Percentiles rank a stretch among this genome's conserved stretches.
Conservation (phyloP, 2,797 vertebrate genomes). For the Coccyzus lansbergi region DNA sequence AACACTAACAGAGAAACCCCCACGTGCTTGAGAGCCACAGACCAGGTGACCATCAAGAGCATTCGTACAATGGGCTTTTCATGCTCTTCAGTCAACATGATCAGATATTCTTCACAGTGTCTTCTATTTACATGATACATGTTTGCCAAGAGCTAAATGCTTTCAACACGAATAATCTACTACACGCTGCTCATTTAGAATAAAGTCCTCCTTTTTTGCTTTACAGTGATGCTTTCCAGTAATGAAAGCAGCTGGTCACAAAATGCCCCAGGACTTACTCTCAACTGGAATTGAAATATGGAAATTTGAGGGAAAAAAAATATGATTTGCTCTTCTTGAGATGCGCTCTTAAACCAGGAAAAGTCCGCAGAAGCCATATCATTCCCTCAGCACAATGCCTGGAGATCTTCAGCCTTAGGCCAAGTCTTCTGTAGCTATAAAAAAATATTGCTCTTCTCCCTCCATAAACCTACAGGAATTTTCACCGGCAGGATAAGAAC, state of each 20-base stretch:
- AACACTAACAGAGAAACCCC: neutral
- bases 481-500: neutral
- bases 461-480: neutral
- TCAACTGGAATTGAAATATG: neutral
- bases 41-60: neutral
- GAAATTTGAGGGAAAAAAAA: neutral
- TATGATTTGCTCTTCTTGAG: neutral
- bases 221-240: neutral
- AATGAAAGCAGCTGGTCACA: neutral
- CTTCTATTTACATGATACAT: neutral
- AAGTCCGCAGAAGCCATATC: neutral
- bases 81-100: neutral
- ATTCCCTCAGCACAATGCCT: neutral
- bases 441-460: neutral
- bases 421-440: neutral
- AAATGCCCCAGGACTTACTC: neutral
- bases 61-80: neutral
- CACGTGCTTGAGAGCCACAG: neutral
- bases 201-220: neutral
- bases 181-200: neutral
- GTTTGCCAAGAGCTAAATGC: slow-evolving; percentile 29
- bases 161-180: neutral
- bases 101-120: neutral
- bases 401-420: neutral
- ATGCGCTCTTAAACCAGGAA: neutral